Percentiles rank a stretch among this genome's conserved stretches.
Evolutionary conservation across 2,888 invertebrate genomes (phyloP).

Genomic region (Amphipyra tragopoginis): DNA sequence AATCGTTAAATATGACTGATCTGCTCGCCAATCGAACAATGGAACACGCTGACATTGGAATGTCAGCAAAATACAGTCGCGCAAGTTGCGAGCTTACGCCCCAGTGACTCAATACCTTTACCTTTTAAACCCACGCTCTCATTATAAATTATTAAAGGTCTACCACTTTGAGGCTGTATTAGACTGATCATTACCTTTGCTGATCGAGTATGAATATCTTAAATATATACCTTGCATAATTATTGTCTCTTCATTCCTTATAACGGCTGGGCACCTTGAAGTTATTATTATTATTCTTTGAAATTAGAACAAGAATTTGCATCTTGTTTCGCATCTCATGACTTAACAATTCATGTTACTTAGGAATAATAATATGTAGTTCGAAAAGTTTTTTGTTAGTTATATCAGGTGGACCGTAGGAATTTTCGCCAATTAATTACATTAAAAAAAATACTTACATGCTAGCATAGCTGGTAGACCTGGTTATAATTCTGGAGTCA

Average conservation of each 20-base stretch:
- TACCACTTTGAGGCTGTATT: conserved; percentile 42
- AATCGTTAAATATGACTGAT: too few relatives aligned
- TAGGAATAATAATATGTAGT: too few relatives aligned
- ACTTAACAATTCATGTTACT: too few relatives aligned
- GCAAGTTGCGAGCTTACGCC: conserved; percentile 4
- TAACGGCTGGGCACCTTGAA: conserved; percentile 13
- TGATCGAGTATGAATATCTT: conserved; percentile 32
- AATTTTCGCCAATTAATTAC: too few relatives aligned
- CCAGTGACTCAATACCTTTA: conserved; percentile 11
- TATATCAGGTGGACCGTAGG: too few relatives aligned
- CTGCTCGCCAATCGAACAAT: too few relatives aligned
- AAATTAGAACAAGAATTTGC: background rate
- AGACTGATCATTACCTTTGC: conserved; percentile 31
- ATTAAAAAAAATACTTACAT: too few relatives aligned
- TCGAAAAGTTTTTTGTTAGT: too few relatives aligned
- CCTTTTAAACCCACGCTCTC: conserved; percentile 34
- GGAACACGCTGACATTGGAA: too few relatives aligned
- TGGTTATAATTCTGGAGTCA: too few relatives aligned
- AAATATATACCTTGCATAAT: conserved; percentile 40
- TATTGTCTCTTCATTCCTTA: conserved; percentile 21
- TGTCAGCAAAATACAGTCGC: too few relatives aligned
- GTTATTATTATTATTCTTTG: conserved; percentile 1
- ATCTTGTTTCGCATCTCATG: background rate
- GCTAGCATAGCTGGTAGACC: too few relatives aligned
- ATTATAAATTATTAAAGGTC: conserved; percentile 52